phyloP scores from a whole-genome alignment of 2,797 vertebrate genomes.

The Argya squamiceps region DNA sequence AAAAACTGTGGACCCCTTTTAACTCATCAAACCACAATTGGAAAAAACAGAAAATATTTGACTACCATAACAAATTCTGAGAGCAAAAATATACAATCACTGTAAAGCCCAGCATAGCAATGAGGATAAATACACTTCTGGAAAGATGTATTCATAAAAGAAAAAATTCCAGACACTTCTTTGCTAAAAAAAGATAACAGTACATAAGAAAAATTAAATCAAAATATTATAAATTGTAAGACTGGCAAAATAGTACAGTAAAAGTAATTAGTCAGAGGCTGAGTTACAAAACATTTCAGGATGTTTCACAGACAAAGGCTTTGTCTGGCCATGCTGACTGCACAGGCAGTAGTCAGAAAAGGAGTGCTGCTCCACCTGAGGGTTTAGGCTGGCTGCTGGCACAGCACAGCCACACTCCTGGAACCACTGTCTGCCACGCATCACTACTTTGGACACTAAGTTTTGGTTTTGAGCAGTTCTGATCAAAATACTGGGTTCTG shows the following conservation, averaged over 20 bases:
- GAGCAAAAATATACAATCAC: constrained; percentile 6
- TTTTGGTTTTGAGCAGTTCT: background rate
- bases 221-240: background rate
- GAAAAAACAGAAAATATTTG: constrained; percentile 33
- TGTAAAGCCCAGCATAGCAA: constrained; percentile 23
- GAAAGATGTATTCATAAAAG: background rate
- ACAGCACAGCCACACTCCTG: background rate
- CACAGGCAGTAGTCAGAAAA: background rate
- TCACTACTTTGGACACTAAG: background rate
- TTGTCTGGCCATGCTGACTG: background rate
- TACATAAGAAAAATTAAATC: background rate
- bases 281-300: background rate
- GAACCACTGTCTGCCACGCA: background rate
- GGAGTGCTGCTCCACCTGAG: background rate
- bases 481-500: background rate
- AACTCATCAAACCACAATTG: background rate
- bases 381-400: background rate
- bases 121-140: constrained; percentile 17
- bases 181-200: background rate
- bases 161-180: background rate
- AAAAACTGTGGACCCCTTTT: constrained; percentile 53
- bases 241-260: background rate
- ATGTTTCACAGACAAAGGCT: background rate
- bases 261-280: background rate
- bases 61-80: constrained; percentile 58